phyloP scores from a whole-genome alignment of 2,888 invertebrate genomes.

The Scaptodrosophila latifasciaeformis region DNA sequence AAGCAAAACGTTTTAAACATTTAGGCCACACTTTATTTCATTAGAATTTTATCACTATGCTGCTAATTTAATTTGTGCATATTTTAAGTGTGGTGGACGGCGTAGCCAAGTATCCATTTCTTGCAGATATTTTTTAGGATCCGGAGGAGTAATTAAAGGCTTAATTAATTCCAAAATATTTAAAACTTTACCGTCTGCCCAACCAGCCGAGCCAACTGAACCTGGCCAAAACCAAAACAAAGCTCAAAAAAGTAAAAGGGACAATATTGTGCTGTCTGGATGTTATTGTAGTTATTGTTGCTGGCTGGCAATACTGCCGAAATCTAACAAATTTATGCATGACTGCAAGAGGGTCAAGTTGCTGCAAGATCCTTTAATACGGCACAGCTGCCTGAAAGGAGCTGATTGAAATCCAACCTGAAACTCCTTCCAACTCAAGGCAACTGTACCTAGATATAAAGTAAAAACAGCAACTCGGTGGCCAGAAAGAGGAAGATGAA shows the following conservation, averaged over 20 bases:
- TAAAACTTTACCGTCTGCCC: conserved; percentile 40
- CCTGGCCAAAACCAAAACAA: too few relatives aligned
- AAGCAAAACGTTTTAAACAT: conserved; percentile 41
- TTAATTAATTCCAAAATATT: conserved; percentile 63
- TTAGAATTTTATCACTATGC: conserved; percentile 62
- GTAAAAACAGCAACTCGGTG: conserved; percentile 13
- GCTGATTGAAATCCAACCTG: background rate
- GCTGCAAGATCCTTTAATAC: conserved; percentile 60
- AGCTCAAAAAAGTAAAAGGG: too few relatives aligned
- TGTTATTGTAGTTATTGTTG: conserved; percentile 22
- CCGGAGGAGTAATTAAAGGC: too few relatives aligned
- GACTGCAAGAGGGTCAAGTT: conserved; percentile 63
- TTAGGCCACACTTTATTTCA: conserved; percentile 67
- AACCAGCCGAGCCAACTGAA: conserved; percentile 24
- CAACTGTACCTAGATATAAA: conserved; percentile 27
- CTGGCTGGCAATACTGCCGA: conserved; percentile 37
- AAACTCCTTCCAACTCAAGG: conserved; percentile 18
- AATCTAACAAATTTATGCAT: conserved; percentile 65
- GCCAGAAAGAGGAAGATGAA: background rate
- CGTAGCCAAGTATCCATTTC: too few relatives aligned
- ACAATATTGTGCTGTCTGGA: conserved; percentile 41
- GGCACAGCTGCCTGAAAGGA: conserved; percentile 39
- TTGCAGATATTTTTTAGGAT: too few relatives aligned
- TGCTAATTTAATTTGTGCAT: conserved; percentile 59
- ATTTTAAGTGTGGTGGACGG: conserved; percentile 31